Evolutionary conservation across 2,797 vertebrate genomes (phyloP).

Genomic region (Bryconaethiops microstoma): DNA sequence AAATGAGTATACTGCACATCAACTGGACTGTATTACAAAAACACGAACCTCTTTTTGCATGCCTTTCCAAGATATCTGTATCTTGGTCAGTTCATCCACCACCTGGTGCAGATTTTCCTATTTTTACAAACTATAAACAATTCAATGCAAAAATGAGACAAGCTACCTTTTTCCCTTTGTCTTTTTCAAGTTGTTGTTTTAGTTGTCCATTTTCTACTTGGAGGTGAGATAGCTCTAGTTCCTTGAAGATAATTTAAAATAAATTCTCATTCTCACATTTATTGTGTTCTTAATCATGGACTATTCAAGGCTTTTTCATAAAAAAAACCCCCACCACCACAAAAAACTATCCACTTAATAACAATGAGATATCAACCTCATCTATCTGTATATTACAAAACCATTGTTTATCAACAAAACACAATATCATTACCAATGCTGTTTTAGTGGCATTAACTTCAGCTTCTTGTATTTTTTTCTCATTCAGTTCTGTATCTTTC

Average conservation of each 20-base stretch:
- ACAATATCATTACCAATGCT: slow-evolving; percentile 77
- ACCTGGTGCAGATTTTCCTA: slow-evolving; percentile 66
- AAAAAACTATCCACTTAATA: too few species aligned
- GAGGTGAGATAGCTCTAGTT: slow-evolving; percentile 76
- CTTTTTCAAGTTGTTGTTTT: slow-evolving; percentile 78
- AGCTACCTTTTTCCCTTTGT: slow-evolving; percentile 80
- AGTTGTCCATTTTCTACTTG: slow-evolving; percentile 77
- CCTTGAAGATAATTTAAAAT: slow-evolving; percentile 68
- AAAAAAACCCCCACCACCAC: too few species aligned
- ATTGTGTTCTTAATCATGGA: background rate
- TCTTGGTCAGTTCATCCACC: slow-evolving; percentile 62
- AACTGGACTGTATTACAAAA: background rate
- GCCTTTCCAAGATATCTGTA: slow-evolving; percentile 57
- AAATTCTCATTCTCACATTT: background rate
- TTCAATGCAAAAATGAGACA: slow-evolving; percentile 9
- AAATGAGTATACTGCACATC: slow-evolving; percentile 1
- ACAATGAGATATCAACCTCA: background rate
- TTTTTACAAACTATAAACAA: background rate
- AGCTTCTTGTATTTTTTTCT: slow-evolving; percentile 79
- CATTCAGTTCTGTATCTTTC: slow-evolving; percentile 87
- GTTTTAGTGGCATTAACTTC: slow-evolving; percentile 74
- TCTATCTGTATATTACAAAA: background rate
- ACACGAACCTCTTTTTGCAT: slow-evolving; percentile 40
- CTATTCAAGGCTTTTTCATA: background rate
- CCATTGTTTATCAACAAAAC: background rate